phyloP scores from a whole-genome alignment of 2,888 invertebrate genomes.

The Prosopocoilus inquinatus region DNA sequence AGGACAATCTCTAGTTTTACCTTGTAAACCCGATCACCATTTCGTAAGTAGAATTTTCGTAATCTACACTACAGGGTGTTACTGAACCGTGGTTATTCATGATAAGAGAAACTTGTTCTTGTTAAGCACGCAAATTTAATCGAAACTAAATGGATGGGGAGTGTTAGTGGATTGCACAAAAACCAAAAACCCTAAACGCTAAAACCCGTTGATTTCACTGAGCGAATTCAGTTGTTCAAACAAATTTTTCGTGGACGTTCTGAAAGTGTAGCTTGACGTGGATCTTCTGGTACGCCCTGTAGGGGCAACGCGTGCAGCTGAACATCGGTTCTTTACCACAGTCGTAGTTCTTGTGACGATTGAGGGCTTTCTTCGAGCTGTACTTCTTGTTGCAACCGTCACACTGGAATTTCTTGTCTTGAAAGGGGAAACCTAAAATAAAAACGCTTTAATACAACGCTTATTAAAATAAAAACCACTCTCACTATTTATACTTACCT shows the following conservation, averaged over 20 bases:
- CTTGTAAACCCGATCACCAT: too few species aligned
- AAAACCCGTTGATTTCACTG: too few species aligned
- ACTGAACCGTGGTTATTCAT: too few species aligned
- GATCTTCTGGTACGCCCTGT: slow-evolving; percentile 11
- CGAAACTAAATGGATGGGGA: neutral
- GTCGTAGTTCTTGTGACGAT: slow-evolving; percentile 57
- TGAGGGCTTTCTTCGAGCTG: slow-evolving; percentile 68
- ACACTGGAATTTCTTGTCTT: slow-evolving; percentile 50
- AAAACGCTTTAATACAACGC: neutral
- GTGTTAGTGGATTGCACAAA: neutral
- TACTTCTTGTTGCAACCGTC: slow-evolving; percentile 69
- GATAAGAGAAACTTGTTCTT: too few species aligned
- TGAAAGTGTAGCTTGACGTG: slow-evolving; percentile 3
- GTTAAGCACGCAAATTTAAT: neutral
- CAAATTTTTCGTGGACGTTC: neutral
- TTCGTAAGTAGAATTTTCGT: too few species aligned
- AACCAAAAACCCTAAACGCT: neutral
- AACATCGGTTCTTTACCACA: slow-evolving; percentile 35
- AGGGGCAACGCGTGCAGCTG: slow-evolving; percentile 37
- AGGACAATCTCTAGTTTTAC: too few species aligned
- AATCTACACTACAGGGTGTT: too few species aligned
- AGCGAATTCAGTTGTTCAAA: too few species aligned
- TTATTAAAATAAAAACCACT: neutral
- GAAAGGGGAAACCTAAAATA: neutral
- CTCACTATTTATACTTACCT: neutral